Evolutionary conservation across 2,113 vertebrate genomes (phyloP).

Genomic region (Macrotis lagotis): DNA sequence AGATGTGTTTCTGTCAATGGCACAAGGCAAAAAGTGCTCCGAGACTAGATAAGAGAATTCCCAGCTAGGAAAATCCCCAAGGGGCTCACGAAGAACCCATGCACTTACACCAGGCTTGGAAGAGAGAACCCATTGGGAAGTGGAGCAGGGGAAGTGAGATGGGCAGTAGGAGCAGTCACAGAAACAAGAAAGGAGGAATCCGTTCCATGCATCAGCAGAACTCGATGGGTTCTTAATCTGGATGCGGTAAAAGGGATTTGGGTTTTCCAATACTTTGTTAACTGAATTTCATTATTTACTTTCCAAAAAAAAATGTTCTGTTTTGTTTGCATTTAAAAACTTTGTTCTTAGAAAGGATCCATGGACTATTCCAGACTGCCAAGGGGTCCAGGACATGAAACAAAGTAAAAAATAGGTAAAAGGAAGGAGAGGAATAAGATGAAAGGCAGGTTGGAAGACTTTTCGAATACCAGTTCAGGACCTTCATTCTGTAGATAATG

Average conservation of each 20-base stretch:
- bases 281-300: neutral
- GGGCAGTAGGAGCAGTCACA: neutral
- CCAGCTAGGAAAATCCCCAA: no score
- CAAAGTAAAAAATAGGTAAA: neutral
- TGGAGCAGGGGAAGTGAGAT: no score
- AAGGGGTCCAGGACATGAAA: neutral
- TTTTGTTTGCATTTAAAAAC: neutral
- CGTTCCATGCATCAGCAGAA: neutral
- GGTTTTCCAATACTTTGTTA: neutral
- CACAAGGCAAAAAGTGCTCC: neutral
- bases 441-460: neutral
- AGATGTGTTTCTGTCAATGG: neutral
- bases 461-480: no score
- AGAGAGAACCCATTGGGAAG: no score
- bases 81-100: no score
- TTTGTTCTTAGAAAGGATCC: neutral
- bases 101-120: no score
- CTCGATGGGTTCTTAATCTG: neutral
- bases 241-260: neutral
- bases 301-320: no score
- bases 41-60: no score
- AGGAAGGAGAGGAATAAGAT: neutral
- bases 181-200: neutral
- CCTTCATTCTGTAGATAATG: no score
- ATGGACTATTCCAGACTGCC: neutral